A percentile compares a stretch with the other conserved stretches of the same genome.
phyloP scores from a whole-genome alignment of 1,140 invertebrate species.

The Pemphigus obesinymphae region DNA sequence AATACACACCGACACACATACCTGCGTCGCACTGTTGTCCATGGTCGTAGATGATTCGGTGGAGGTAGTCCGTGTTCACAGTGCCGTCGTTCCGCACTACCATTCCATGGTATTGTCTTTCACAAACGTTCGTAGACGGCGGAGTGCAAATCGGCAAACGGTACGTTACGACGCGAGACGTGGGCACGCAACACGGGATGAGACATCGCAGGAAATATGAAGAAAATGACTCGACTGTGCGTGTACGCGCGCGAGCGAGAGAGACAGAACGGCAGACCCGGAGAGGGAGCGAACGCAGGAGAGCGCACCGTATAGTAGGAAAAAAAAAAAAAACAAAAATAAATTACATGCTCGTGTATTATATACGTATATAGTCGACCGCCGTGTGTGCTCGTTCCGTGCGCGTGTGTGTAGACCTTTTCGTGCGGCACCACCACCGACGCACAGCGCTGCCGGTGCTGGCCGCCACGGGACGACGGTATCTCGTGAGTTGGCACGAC shows the following conservation, averaged over 20 bases:
- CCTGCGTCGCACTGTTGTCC: conserved; percentile 30
- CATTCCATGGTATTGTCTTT: conserved; percentile 35
- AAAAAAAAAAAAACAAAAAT: background rate
- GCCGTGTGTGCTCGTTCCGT: background rate
- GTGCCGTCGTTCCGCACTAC: background rate
- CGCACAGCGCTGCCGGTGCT: background rate
- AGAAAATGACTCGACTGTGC: conserved; percentile 5
- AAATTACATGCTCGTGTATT: background rate
- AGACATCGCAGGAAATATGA: conserved; percentile 14
- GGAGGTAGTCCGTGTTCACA: conserved; percentile 29
- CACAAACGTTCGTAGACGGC: conserved; percentile 3
- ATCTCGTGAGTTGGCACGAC: background rate
- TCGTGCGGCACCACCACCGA: background rate
- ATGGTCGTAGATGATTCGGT: background rate
- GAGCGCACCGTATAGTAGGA: background rate
- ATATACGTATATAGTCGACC: background rate
- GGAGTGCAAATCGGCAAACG: background rate
- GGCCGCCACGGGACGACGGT: background rate
- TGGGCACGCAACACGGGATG: background rate
- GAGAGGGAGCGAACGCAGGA: background rate
- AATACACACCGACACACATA: background rate
- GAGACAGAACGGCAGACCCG: background rate
- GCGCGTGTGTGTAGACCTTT: background rate
- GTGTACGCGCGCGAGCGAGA: background rate
- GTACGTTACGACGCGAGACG: conserved; percentile 21